These are phyloP conservation scores for Microplitis mediator DNA, from an alignment of 1,140 invertebrate species.

Conservation along the genomic window DNA sequence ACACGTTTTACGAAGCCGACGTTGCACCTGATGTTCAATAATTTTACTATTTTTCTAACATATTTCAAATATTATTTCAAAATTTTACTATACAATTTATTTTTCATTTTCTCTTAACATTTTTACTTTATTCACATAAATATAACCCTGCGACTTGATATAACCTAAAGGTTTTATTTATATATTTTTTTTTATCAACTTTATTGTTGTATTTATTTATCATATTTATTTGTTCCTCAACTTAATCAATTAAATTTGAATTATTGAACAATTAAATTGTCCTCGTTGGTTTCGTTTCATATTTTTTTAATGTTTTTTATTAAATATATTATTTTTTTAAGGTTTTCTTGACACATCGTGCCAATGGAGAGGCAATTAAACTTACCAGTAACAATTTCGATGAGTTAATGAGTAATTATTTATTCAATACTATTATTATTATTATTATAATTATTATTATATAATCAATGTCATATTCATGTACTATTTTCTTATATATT, in stretches of 20 bases:
- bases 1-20: slow-evolving; percentile 18
- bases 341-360: slow-evolving; percentile 71
- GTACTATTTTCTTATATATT: neutral
- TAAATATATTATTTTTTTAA: slow-evolving; percentile 58
- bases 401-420: slow-evolving; percentile 76
- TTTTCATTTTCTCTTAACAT: no score
- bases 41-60: neutral
- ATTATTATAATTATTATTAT: neutral
- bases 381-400: slow-evolving; percentile 81
- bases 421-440: slow-evolving; percentile 8
- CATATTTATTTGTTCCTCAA: no score
- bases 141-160: no score
- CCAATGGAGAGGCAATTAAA: slow-evolving; percentile 76
- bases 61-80: neutral
- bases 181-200: no score
- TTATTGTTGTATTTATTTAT: no score
- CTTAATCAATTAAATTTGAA: no score
- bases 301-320: neutral
- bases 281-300: neutral
- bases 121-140: no score
- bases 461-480: neutral
- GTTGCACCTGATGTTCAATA: neutral
- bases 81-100: neutral
- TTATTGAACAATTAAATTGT: no score
- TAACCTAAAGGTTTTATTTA: no score